Base-by-base conservation (phyloP, 2,797 vertebrate genomes). In the Halcyon badia region DNA sequence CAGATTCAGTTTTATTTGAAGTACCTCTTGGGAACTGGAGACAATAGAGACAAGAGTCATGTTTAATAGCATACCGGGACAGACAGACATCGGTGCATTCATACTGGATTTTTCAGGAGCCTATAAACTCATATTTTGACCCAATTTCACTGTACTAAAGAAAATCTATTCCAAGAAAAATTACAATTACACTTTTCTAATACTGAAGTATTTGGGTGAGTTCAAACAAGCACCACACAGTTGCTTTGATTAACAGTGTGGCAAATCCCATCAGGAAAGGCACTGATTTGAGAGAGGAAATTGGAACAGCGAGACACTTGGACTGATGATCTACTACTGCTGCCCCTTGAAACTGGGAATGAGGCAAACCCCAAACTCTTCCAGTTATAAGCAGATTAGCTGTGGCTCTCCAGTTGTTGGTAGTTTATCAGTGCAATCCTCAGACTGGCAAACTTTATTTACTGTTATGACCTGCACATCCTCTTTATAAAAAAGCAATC, bases 1-100 rank as follows among this genome's bases (percentile, higher is more conserved):
- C 14, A 73, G 49, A 70, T 77, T 62, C 2, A 24, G 51, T 56
- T 95, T 82, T 30, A 56, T 60, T 93, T 79, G 65, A 90, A 91
- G 44, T 30, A 62, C 11, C 19, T 73, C 35, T 41, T 56, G 25
- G 46, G 35, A 94, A 44, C 16, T 62, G 71, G 25, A 95, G 48
- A 77, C 28, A 57, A 83, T 54, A 86, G 44, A 78, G 35, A 49
- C 33, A 54, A 31, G 4, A 78, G 24, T 20, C 16, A 48, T 48
- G 49, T 44, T 86, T 39, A 64, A 72, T 18, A 71, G 64, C 58
- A 39, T 33, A 81, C 17, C 66, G 72, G 73, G 57, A 81, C 80
- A 78, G 35, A 30, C 41, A 89, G 37, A 30, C 3, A 0, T 46
- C 58, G 35, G 25, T 35, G n/a, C 24, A 39, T 62, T 78, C 46